Evolutionary conservation across 2,888 invertebrate species (phyloP).

Genomic region (Polietes domitor): DNA sequence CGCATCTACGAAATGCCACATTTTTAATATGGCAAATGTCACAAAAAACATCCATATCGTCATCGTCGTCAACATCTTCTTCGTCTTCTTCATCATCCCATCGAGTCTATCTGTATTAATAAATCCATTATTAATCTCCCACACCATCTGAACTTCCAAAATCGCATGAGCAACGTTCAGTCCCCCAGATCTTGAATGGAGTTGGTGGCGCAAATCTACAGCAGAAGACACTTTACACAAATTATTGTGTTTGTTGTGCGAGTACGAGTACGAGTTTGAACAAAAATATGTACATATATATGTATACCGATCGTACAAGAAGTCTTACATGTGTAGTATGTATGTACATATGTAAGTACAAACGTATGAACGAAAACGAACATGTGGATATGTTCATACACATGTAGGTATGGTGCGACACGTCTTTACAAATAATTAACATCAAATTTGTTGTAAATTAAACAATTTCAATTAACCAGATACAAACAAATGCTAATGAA

Average conservation of each 20-base stretch:
- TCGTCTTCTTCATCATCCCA: not conserved
- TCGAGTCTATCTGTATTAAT: slow-evolving; percentile 42
- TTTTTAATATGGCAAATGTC: slow-evolving; percentile 60
- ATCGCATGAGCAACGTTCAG: slow-evolving; percentile 15
- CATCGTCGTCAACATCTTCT: not conserved
- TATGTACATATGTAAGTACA: not conserved
- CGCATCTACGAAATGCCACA: slow-evolving; percentile 50
- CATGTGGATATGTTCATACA: not conserved
- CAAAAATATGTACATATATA: no score
- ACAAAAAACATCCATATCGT: slow-evolving; percentile 35
- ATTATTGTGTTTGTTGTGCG: slow-evolving; percentile 9
- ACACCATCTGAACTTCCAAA: slow-evolving; percentile 38
- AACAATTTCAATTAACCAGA: slow-evolving; percentile 27
- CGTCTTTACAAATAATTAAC: slow-evolving; percentile 56
- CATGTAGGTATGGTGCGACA: slow-evolving; percentile 8
- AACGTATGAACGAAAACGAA: no score
- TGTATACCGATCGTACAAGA: not conserved
- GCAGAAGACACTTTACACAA: not conserved
- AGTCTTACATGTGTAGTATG: not conserved
- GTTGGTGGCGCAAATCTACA: slow-evolving; percentile 16
- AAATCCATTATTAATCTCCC: slow-evolving; percentile 57
- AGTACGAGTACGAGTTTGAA: not conserved
- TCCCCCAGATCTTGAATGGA: not conserved
- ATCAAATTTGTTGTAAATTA: slow-evolving; percentile 46
- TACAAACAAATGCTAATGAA: slow-evolving; percentile 23